Base-by-base conservation (phyloP, 2,113 vertebrate species). In the Solenodon paradoxus region DNA sequence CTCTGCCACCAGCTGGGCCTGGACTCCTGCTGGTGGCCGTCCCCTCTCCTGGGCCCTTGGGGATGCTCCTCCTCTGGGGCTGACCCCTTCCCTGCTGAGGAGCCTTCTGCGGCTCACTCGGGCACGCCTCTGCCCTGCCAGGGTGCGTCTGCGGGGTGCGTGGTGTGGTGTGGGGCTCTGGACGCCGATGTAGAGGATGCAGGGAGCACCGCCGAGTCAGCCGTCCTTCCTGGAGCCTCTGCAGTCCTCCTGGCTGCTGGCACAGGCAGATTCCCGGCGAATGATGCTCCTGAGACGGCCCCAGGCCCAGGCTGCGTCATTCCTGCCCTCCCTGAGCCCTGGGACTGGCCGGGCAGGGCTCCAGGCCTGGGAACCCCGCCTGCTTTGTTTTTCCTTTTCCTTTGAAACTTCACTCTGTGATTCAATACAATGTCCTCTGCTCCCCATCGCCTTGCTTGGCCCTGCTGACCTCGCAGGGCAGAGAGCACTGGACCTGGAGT, bases 391-490 rank as follows among this genome's bases (percentile, higher is more conserved):
- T 74, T 84, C 93, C 68, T 19, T 97, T 97, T 98, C 97, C 98
- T 98, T 97, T 88, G 74, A 98, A 97, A 93, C 97, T 97, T 96
- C 96, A 89, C 97, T 97, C 96, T 88, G n/a, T 94, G 97, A 97
- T 97, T 98, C 98, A 97, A 40, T 90, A 97, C 98, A 97, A 97
- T 95, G 71, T 96, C 94, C 57, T 88, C 69, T 45, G 95, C 95
- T 88, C 79, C 86, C 84, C 28, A 20, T n/a, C 0, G 55, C 81
- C 85, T 82, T 49, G 74, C 42, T 45, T 69, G 75, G 83, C 64
- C 77, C 66, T 79, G 69, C 80, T 87, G 90, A 87, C 80, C 75
- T 87, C 59, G 79, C 6, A 8, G 89, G 72, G 68, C 40, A 75
- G 92, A 75, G 49, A 82, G 28, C 90, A 28, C 51, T 24, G 92